Evolutionary conservation across 2,888 invertebrate species (phyloP), one percentile per base, ranked within the genome.

Genomic region (Clepsis dumicolana): DNA sequence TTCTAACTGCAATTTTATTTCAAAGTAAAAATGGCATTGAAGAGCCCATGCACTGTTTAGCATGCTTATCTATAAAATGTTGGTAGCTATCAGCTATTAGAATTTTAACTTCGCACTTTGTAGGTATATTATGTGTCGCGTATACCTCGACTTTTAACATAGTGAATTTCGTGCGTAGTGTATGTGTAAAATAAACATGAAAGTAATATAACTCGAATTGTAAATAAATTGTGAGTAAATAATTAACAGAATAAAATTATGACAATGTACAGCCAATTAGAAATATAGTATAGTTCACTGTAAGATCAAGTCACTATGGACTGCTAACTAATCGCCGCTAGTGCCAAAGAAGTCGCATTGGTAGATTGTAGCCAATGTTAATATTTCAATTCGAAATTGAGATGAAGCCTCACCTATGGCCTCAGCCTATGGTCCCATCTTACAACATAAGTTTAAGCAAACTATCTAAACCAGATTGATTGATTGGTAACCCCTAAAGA

Each of bases 91-190:
- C 12, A 21, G 21, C 5, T 10, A 35, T 10, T 35, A 48, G 8
- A 44, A n/a, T n/a, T 21, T 48, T 21, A 18, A 48, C 48, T 21
- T 48, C n/a, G 48, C 48, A 48, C 48, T 21, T 21, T 48, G 21
- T 12, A 21, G n/a, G n/a, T n/a, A n/a, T n/a, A n/a, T n/a, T 4
- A 48, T 21, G 21, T 21, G 21, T 18, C 21, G 10, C 21, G 4
- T 10, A 48, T 48, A 48, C 21, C 21, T 48, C 48, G 48, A 21
- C 12, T 8, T 21, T 48, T 48, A 48, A 38, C 5, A 21, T 48
- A 48, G 21, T 12, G 48, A 1, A 48, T 10, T 48, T 48, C n/a
- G 12, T 10, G 21, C 10, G 21, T 48, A 48, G 21, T 21, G 2
- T 41, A 21, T 7, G 18, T 8, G 7, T 18, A 44, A 18, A 21